Evolutionary conservation across 2,888 invertebrate species (phyloP).

Genomic region (Polietes domitor): DNA sequence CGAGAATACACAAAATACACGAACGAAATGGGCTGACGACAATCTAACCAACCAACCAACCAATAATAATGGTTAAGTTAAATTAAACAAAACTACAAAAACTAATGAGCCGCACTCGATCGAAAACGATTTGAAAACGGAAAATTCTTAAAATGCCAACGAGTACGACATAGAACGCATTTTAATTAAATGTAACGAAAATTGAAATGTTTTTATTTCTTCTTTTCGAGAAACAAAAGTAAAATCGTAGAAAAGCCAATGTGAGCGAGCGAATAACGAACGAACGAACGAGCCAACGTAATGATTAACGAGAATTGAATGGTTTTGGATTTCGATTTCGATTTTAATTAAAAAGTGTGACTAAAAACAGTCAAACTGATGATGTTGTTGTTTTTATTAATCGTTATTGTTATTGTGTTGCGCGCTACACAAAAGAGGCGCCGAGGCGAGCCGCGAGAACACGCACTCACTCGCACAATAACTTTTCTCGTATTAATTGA

Average conservation of each 20-base stretch:
- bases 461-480: too few relatives aligned
- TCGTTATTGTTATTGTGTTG: not conserved
- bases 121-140: conserved; percentile 43
- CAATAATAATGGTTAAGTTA: conserved; percentile 32
- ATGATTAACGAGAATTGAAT: conserved; percentile 15
- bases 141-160: conserved; percentile 64
- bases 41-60: conserved; percentile 8
- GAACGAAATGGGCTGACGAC: conserved; percentile 13
- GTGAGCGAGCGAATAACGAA: not conserved
- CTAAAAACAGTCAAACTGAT: conserved; percentile 49
- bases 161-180: conserved; percentile 65
- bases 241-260: not conserved
- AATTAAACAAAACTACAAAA: conserved; percentile 56
- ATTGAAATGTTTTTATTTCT: conserved; percentile 16
- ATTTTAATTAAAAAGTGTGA: conserved; percentile 65
- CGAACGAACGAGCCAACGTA: not conserved
- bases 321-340: conserved; percentile 5
- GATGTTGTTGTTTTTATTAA: too few relatives aligned
- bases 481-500: too few relatives aligned
- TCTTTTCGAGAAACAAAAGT: not conserved
- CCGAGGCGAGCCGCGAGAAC: too few relatives aligned
- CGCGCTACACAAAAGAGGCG: too few relatives aligned
- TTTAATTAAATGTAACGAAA: conserved; percentile 62
- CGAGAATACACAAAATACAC: conserved; percentile 54
- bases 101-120: conserved; percentile 64